These are phyloP conservation scores for Crambe crambe DNA, from an alignment of 37 sponge, comb jelly and placozoan genomes.

Conservation along the genomic window DNA sequence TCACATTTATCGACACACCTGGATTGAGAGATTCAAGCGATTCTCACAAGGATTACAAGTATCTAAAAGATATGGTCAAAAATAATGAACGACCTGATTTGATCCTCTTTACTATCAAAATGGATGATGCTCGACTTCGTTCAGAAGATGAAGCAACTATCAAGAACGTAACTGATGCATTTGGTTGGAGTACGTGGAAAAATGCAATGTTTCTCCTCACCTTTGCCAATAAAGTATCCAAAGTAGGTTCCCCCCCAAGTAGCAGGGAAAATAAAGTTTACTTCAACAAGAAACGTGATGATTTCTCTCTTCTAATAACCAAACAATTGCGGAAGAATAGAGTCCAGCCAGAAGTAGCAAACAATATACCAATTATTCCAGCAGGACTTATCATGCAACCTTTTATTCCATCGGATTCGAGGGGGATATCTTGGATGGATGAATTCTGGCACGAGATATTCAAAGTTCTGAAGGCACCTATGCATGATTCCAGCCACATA, in stretches of 20 bases:
- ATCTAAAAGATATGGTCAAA: slow-evolving; percentile 10
- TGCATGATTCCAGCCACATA: too few species aligned
- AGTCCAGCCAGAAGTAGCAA: neutral
- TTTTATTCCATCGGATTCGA: neutral
- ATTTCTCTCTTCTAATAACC: neutral
- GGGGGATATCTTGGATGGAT: neutral
- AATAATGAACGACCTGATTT: neutral
- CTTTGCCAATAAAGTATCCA: slow-evolving; percentile 13
- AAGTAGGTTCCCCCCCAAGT: neutral
- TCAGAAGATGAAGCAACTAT: slow-evolving; percentile 2
- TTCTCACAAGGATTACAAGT: neutral
- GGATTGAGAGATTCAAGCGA: slow-evolving; percentile 4
- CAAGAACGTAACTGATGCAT: neutral
- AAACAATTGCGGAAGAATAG: neutral
- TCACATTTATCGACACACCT: slow-evolving; percentile 6
- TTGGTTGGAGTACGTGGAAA: slow-evolving; percentile 12
- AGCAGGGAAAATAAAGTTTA: neutral
- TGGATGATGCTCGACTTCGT: neutral
- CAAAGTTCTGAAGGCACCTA: neutral
- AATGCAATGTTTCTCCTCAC: slow-evolving; percentile 22
- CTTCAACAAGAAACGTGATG: neutral
- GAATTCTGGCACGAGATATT: neutral
- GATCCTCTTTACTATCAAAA: neutral
- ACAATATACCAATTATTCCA: neutral
- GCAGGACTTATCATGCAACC: neutral